Conservation (phyloP, 2,888 invertebrate species). For the Euzetes globulus region DNA sequence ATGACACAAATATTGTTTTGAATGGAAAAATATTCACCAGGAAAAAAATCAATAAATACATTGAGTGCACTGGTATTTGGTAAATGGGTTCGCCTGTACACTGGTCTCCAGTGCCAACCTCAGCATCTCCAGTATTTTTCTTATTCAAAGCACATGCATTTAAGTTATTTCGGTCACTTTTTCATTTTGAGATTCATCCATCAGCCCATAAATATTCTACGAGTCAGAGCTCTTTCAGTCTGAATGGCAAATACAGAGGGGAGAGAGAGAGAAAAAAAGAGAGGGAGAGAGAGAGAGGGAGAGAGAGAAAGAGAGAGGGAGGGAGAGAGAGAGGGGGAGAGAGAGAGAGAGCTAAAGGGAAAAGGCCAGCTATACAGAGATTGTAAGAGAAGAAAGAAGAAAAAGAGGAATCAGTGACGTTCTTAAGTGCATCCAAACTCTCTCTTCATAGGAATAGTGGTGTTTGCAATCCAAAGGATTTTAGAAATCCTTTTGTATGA, state of each 20-base stretch:
- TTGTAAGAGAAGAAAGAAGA: conserved; percentile 27
- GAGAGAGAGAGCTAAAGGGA: conserved; percentile 27
- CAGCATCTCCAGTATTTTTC: conserved; percentile 11
- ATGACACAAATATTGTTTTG: neutral
- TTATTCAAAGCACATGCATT: conserved; percentile 28
- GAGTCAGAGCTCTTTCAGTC: conserved; percentile 18
- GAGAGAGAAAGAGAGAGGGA: neutral
- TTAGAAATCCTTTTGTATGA: conserved; percentile 22
- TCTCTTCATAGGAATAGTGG: conserved; percentile 2
- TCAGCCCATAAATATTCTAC: conserved; percentile 29
- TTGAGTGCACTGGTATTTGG: neutral
- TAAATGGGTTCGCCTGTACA: neutral
- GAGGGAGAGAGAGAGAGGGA: neutral
- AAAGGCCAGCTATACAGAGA: conserved; percentile 25
- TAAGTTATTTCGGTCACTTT: conserved; percentile 28
- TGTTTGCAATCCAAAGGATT: conserved; percentile 17
- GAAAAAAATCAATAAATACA: neutral
- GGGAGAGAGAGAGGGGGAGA: conserved; percentile 17
- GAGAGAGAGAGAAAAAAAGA: neutral
- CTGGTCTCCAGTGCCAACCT: neutral
- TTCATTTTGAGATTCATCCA: conserved; percentile 29
- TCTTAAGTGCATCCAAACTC: conserved; percentile 21
- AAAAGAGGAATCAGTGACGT: conserved; percentile 17
- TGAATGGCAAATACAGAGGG: conserved; percentile 12
- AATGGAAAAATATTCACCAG: neutral